Base-by-base conservation (phyloP, 23 tunicate species). In the Aplidium turbinatum region DNA sequence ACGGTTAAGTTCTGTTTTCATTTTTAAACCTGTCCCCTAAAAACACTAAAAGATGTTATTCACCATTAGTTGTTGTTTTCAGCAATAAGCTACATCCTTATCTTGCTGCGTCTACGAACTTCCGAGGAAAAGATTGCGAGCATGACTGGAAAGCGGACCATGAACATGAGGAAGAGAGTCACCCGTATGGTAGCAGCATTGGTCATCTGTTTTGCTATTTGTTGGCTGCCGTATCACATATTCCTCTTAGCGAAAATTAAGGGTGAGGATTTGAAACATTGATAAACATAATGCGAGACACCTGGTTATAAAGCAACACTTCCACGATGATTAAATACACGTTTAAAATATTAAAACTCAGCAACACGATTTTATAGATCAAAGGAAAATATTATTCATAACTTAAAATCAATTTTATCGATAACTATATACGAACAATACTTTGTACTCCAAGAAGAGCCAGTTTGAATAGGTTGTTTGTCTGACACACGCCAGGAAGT, bases 101-200 rank as follows among this genome's bases (percentile, higher is more conserved):
- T 90, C 38, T 48, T 90, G 51, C 58, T 22, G 34, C 85, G 63
- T 13, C 69, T 90, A 4, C 71, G 68, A 35, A 47, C 45, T 9
- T 78, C 85, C 3, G 97, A 90, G 38, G 64, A 78, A n/a, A 83
- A 78, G 47, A 40, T 90, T 7, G 83, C 92, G 13, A 87, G 56
- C 62, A 72, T 83, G 63, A 82, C 79, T 9, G 78, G 92, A 19
- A 78, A 83, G 31, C 38, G 68, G 42, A 72, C 78, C 0, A 63
- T 38, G 1, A 76, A 36, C 38, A 80, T 72, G 77, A 58, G 97
- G 22, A 83, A 83, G 57, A 47, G 85, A 58, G 97, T 90, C 0
- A 90, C 97, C 1, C 80, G 84, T 42, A 90, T 90, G 97, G 97
- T 90, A 48, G 85, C 90, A 27, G 82, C 80, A 33, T 74, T 90